phyloP scores from a whole-genome alignment of 1,140 invertebrate species.

The Pogonus chalceus region DNA sequence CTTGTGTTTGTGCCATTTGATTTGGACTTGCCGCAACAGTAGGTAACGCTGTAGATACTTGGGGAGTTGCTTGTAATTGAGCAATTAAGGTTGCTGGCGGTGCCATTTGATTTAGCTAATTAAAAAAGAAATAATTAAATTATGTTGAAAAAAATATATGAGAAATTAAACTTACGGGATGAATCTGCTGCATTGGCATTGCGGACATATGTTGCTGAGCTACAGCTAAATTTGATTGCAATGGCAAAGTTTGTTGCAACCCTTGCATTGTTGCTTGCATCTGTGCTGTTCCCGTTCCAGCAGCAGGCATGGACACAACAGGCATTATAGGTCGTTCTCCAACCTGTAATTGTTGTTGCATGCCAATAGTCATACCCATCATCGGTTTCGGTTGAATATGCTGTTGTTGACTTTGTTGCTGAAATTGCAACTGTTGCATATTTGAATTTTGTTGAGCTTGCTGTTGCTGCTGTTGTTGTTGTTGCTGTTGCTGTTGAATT shows the following conservation, averaged over 20 bases:
- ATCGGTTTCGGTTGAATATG: conserved; percentile 46
- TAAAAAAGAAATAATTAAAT: conserved; percentile 11
- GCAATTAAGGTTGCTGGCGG: conserved; percentile 39
- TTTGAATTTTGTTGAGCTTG: conserved; percentile 30
- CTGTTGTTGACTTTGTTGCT: conserved; percentile 34
- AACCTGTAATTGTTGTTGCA: conserved; percentile 36
- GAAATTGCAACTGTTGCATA: conserved; percentile 36
- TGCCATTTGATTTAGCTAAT: conserved; percentile 36
- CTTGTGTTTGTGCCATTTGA: conserved; percentile 37
- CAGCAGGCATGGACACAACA: conserved; percentile 43
- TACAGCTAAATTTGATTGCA: conserved; percentile 32
- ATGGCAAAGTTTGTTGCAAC: conserved; percentile 20
- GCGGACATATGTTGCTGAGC: conserved; percentile 33
- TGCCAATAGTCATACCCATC: conserved; percentile 40
- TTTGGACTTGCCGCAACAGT: conserved; percentile 21
- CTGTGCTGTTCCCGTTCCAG: conserved; percentile 36
- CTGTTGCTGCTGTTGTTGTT: conserved; percentile 36
- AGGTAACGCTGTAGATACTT: conserved; percentile 25
- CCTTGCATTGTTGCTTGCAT: conserved; percentile 35
- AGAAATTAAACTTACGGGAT: conserved; percentile 31
- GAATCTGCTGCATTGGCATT: conserved; percentile 40
- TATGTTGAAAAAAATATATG: conserved; percentile 8
- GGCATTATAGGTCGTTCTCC: conserved; percentile 44
- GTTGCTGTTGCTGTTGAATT: conserved; percentile 32
- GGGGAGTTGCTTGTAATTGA: conserved; percentile 35